phyloP scores from a whole-genome alignment of 1,140 invertebrate species.

The Drosophila ohnishii region DNA sequence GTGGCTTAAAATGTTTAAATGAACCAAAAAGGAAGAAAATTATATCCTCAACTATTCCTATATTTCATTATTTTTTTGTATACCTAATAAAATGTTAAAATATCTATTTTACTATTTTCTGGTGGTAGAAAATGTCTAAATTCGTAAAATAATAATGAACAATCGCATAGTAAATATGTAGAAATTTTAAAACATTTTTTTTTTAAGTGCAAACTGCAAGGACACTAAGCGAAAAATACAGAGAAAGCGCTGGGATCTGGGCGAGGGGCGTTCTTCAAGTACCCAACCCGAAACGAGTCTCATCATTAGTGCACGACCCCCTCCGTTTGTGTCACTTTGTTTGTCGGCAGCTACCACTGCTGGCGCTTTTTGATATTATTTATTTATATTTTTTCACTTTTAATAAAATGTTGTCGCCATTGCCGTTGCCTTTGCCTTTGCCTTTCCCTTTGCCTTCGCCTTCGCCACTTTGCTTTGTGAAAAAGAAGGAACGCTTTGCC shows the following conservation, averaged over 20 bases:
- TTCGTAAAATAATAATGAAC: background rate
- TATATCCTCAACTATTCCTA: background rate
- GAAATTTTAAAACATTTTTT: background rate
- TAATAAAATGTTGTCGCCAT: slow-evolving; percentile 59
- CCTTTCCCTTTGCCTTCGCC: slow-evolving; percentile 13
- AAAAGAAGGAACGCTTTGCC: slow-evolving; percentile 45
- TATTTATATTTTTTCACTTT: slow-evolving; percentile 71
- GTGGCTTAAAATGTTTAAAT: too few species aligned
- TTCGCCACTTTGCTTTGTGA: slow-evolving; percentile 26
- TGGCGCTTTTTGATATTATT: slow-evolving; percentile 57
- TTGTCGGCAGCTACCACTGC: slow-evolving; percentile 47
- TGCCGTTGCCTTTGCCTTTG: slow-evolving; percentile 8
- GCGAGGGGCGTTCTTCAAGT: slow-evolving; percentile 39
- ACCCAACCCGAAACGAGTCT: slow-evolving; percentile 39
- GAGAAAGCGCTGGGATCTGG: background rate
- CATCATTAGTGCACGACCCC: slow-evolving; percentile 64
- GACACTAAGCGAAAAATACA: slow-evolving; percentile 27
- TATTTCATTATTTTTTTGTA: too few species aligned
- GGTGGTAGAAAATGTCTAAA: background rate
- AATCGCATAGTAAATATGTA: too few species aligned
- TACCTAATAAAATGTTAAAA: background rate
- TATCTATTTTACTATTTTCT: background rate
- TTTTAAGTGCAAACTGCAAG: slow-evolving; percentile 33
- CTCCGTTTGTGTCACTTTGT: slow-evolving; percentile 54
- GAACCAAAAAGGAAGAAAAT: too few species aligned